Evolutionary conservation across 1,140 invertebrate genomes (phyloP).

Genomic region (Bombus breviceps): DNA sequence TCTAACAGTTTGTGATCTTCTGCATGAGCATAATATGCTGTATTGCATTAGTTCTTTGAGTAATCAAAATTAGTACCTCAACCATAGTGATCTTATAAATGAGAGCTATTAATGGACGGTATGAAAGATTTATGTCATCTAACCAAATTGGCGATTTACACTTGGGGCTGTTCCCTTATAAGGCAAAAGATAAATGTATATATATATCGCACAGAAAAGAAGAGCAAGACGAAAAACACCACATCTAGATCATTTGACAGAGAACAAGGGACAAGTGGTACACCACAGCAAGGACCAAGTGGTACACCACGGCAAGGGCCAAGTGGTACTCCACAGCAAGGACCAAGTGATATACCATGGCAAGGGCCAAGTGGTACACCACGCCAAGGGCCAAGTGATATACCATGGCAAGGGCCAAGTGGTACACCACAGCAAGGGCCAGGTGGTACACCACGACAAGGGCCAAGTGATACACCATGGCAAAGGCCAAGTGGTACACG

Average conservation of each 20-base stretch:
- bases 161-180: no score
- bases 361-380: no score
- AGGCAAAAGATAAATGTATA: no score
- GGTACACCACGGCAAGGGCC: neutral
- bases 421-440: accelerated
- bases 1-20: no score
- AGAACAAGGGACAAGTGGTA: accelerated
- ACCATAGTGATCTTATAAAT: no score
- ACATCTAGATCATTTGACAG: accelerated
- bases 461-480: neutral
- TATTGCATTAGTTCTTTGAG: no score
- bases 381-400: neutral
- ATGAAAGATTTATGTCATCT: no score
- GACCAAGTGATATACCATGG: accelerated
- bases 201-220: neutral
- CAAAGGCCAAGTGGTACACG: neutral
- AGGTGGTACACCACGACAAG: accelerated
- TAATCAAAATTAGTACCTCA: no score
- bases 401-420: neutral
- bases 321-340: neutral
- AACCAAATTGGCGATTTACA: no score
- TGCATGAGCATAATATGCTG: no score
- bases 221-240: accelerated
- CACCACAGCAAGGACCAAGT: no score
- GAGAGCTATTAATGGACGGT: accelerated